Evolutionary conservation across 2,797 vertebrate genomes (phyloP), one percentile per base, ranked within the genome.

Genomic region (Lophotriccus pileatus): DNA sequence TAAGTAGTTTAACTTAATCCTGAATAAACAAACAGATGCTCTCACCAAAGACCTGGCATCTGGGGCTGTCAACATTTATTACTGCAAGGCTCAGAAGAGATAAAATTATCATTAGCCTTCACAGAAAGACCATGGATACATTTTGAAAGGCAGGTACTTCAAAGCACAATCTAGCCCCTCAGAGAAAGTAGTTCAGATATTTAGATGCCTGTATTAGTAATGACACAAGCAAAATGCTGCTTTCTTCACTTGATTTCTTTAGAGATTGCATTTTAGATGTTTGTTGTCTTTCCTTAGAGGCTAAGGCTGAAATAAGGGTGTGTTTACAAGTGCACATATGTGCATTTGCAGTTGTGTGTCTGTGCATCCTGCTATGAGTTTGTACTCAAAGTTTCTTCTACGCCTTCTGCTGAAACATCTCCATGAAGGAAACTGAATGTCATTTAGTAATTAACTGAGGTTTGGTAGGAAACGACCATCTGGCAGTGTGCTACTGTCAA

Each of bases 1-100:
- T 98, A 99, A 99, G 98, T 98, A 97, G 97, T 98, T 99, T 98
- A 98, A 96, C 96, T 97, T 98, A 99, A 99, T 99, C 98, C 98
- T 41, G 18, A 98, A 97, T 96, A 98, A 98, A 97, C 97, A 98
- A 97, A 98, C 98, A 98, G 98, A 98, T 98, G 98, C 98, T 98
- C 97, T 98, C 93, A 73, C 94, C 53, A 60, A 96, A 94, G 96
- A 96, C 95, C 97, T 96, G 97, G 97, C 98, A 98, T 98, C 98
- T 98, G 98, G 97, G 97, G 90, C 98, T 98, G 98, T 98, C 98
- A 98, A 92, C 98, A 96, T 98, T 97, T 98, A 98, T 98, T 98
- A 98, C 96, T 87, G 74, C 63, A 95, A 95, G 97, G 97, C 98
- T 98, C 97, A 94, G 62, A 84, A 88, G 93, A 97, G 95, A 94